phyloP scores from a whole-genome alignment of 2,113 vertebrate species.

The Callipepla squamata region DNA sequence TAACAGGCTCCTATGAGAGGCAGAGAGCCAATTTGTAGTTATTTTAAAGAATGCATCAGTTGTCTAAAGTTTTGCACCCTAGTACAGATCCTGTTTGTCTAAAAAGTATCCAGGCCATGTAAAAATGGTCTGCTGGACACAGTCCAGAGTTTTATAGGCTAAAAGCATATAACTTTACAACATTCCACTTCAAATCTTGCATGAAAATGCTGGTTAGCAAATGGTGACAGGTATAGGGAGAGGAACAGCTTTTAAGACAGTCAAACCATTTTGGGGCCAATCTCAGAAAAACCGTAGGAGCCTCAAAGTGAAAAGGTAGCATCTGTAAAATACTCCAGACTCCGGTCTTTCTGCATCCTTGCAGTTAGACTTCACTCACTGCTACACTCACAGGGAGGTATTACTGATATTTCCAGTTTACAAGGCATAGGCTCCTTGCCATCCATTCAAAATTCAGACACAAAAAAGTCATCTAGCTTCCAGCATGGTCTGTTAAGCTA shows the following conservation, averaged over 20 bases:
- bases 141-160: conserved; percentile 41
- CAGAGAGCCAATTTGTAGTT: neutral
- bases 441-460: conserved; percentile 6
- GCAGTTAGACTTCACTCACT: neutral
- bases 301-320: neutral
- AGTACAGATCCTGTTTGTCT: conserved; percentile 51
- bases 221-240: conserved; percentile 12
- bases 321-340: conserved; percentile 19
- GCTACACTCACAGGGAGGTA: neutral
- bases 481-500: neutral
- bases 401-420: neutral
- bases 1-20: conserved; percentile 37
- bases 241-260: neutral
- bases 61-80: conserved; percentile 61
- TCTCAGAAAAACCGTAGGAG: neutral
- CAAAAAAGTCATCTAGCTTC: neutral
- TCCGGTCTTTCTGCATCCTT: neutral
- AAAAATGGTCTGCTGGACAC: conserved; percentile 33
- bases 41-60: conserved; percentile 65
- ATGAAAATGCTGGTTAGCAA: conserved; percentile 48
- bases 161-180: conserved; percentile 42
- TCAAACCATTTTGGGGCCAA: neutral
- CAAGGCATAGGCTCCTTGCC: neutral
- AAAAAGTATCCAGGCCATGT: conserved; percentile 54
- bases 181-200: conserved; percentile 48